Evolutionary conservation across 2,888 invertebrate genomes (phyloP).

Genomic region (Ferdinandea cuprea): DNA sequence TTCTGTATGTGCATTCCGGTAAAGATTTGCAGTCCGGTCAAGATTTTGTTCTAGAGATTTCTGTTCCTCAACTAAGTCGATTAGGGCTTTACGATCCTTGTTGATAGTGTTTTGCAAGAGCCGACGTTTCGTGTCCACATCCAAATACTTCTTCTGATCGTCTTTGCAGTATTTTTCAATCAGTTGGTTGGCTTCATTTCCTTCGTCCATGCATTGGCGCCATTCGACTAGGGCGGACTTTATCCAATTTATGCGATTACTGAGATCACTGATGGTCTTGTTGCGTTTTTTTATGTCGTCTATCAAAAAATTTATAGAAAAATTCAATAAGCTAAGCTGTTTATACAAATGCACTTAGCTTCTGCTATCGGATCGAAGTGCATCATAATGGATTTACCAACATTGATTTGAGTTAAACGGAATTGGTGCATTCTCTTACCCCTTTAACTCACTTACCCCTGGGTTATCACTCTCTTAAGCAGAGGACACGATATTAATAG

Average conservation of each 20-base stretch:
- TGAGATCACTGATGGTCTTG: slow-evolving; percentile 86
- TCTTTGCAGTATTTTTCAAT: slow-evolving; percentile 89
- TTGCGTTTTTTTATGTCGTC: slow-evolving; percentile 84
- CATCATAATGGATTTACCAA: no score
- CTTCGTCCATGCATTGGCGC: slow-evolving; percentile 88
- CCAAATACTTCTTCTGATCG: slow-evolving; percentile 87
- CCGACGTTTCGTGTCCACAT: slow-evolving; percentile 85
- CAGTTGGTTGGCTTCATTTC: slow-evolving; percentile 88
- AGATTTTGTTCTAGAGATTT: slow-evolving; percentile 85
- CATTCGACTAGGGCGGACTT: slow-evolving; percentile 86
- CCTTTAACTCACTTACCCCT: no score
- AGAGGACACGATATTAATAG: no score
- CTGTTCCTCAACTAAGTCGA: slow-evolving; percentile 84
- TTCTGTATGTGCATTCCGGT: slow-evolving; percentile 86
- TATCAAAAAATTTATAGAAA: slow-evolving; percentile 73
- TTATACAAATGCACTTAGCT: no score
- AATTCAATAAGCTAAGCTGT: no score
- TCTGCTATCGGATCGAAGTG: no score
- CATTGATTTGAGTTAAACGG: no score
- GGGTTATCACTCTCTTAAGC: no score
- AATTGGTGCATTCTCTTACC: no score
- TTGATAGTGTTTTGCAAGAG: slow-evolving; percentile 84
- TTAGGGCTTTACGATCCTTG: slow-evolving; percentile 83
- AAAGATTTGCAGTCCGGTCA: slow-evolving; percentile 84
- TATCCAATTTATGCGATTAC: slow-evolving; percentile 87